These are phyloP conservation scores for Euwallacea fornicatus DNA, from an alignment of 1,140 invertebrate genomes.

Conservation along the genomic window DNA sequence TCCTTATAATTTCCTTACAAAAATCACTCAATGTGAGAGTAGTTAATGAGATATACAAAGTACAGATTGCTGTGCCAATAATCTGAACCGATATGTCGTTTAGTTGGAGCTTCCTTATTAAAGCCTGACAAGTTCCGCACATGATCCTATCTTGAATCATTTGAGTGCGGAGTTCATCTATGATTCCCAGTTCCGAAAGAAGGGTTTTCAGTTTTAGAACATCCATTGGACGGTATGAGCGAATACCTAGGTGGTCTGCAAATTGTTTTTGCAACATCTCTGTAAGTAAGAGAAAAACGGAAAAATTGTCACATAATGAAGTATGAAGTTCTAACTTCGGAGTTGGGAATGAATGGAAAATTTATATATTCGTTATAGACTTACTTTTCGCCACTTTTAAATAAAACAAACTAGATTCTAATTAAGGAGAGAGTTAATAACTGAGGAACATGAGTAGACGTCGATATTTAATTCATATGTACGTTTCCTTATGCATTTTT, in stretches of 20 bases:
- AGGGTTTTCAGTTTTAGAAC: conserved; percentile 5
- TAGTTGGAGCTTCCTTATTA: conserved; percentile 27
- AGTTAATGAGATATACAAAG: conserved; percentile 29
- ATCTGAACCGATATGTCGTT: conserved; percentile 17
- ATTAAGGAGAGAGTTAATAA: no score
- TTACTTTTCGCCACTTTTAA: no score
- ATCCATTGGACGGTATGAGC: conserved; percentile 14
- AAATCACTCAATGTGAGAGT: conserved; percentile 35
- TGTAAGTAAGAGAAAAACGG: background rate
- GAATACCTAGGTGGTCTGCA: conserved; percentile 7
- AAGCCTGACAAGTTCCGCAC: conserved; percentile 27
- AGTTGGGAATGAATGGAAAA: no score
- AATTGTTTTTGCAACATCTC: conserved; percentile 27
- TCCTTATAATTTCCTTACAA: conserved; percentile 25
- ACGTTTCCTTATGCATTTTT: no score
- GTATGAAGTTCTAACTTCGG: no score
- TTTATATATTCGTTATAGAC: no score
- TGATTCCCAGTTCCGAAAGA: background rate
- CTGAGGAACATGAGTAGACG: no score
- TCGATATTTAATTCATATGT: no score
- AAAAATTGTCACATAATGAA: no score
- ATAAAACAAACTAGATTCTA: no score
- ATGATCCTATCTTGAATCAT: conserved; percentile 24
- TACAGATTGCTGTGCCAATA: conserved; percentile 29
- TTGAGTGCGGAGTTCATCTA: conserved; percentile 2